phyloP scores from a whole-genome alignment of 2,888 invertebrate species.

The Lomographa bimaculata region DNA sequence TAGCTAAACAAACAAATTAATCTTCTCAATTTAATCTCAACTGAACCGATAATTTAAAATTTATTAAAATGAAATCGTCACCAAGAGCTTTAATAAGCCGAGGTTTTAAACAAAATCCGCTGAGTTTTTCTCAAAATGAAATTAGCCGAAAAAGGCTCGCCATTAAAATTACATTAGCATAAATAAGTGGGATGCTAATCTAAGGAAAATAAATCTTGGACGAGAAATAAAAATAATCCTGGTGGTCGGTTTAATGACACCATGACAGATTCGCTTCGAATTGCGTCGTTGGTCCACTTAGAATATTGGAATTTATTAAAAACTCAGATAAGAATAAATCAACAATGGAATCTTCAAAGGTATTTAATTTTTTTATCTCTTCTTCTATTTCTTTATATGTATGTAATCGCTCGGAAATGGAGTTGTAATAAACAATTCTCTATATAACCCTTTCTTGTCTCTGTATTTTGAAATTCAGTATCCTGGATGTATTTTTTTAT shows the following conservation, averaged over 20 bases:
- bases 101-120: constrained; percentile 72
- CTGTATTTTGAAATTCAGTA: too few relatives aligned
- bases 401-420: too few relatives aligned
- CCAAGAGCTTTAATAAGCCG: constrained; percentile 70
- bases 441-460: too few relatives aligned
- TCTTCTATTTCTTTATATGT: too few relatives aligned
- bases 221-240: constrained; percentile 78
- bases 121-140: constrained; percentile 78
- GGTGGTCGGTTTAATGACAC: constrained; percentile 60
- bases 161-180: constrained; percentile 84
- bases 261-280: constrained; percentile 57
- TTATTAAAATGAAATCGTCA: constrained; percentile 66
- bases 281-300: constrained; percentile 10
- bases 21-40: constrained; percentile 18
- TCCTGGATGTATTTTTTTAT: too few relatives aligned
- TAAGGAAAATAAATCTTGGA: constrained; percentile 78
- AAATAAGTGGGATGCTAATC: constrained; percentile 83
- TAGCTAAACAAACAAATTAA: constrained; percentile 14
- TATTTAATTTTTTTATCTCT: too few relatives aligned
- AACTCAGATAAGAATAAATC: too few relatives aligned
- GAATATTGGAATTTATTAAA: constrained; percentile 8
- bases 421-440: too few relatives aligned
- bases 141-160: constrained; percentile 79
- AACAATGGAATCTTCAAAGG: too few relatives aligned
- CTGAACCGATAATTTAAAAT: constrained; percentile 65